A percentile compares a stretch with the other conserved stretches of the same genome.
Evolutionary conservation across 2,888 invertebrate species (phyloP).

Genomic region (Monochamus alternatus): DNA sequence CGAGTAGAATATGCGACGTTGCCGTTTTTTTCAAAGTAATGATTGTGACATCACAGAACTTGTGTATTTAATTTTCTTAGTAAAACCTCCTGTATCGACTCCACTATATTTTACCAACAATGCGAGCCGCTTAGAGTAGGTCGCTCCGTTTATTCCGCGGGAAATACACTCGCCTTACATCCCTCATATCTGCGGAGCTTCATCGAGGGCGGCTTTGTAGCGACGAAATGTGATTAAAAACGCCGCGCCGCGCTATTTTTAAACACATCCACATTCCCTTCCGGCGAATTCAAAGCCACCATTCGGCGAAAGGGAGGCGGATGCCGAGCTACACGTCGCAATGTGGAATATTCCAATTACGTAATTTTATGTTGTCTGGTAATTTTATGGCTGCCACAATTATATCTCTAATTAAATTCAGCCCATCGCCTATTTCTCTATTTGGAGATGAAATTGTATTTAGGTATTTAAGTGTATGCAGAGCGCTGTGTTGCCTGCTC

Average conservation of each 20-base stretch:
- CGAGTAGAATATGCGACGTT: no score
- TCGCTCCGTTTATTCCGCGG: no score
- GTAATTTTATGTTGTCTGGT: not conserved
- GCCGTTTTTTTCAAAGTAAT: no score
- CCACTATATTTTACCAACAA: no score
- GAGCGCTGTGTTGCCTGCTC: not conserved
- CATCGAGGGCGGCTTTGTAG: no score
- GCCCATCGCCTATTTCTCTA: not conserved
- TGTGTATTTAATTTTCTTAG: no score
- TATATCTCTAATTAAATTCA: constrained; percentile 1
- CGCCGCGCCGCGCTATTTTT: not conserved
- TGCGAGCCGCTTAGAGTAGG: no score
- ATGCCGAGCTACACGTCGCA: not conserved
- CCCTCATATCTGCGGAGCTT: no score
- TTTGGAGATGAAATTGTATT: not conserved
- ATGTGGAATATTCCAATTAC: not conserved
- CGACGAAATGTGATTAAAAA: no score
- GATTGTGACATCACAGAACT: no score
- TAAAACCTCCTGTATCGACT: no score
- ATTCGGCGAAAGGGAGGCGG: not conserved
- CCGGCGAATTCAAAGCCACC: not conserved
- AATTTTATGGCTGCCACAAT: not conserved
- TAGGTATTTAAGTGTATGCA: not conserved
- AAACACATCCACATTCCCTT: not conserved
- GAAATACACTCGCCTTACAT: no score